Base-by-base conservation (phyloP, 2,888 invertebrate species). In the Drosophila kokeensis region DNA sequence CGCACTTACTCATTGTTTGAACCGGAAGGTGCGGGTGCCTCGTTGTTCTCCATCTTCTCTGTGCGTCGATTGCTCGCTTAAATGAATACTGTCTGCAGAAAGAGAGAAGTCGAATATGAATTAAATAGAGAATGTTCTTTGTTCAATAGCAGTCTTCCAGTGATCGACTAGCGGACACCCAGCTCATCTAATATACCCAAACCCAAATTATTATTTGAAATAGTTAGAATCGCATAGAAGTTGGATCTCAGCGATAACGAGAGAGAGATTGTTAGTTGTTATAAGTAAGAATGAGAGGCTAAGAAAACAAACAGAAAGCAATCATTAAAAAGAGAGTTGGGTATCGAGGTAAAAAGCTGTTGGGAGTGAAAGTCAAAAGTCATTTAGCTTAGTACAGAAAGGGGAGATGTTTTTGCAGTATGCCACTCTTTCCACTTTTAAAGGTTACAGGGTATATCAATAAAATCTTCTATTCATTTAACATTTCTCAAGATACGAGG, bases 1-100 rank as follows among this genome's bases (percentile, higher is more conserved):
- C 54, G 4, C 52, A 87, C 87, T 90, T 90, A 87, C 87, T 87
- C 87, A 83, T 83, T 83, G 57, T 79, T 87, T 54, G 89, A 82
- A 40, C 87, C 87, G 57, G 87, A 90, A 49, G 86, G 90, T 67
- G 87, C 76, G 66, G 87, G 87, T 42, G 74, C 76, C 48, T 87
- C 87, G 76, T 90, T 87, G 69, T 86, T 90, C 73, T 87, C 87
- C 87, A 87, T 87, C 34, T 68, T 73, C 8, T 24, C 2, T 69
- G 57, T 72, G 67, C 61, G 42, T 61, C 48, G 60, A 36, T 48
- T 32, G 30, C 42, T 57, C 36, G 49, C 24, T 57, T 38, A 59
- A 65, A 50, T 57, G 30, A 53, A n/a, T 60, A 24, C 48, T 59
- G 45, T 48, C 71, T 73, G 58, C 8, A 15, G 8, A 15, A 48